Evolutionary conservation across 1,140 invertebrate genomes (phyloP), one percentile per base, ranked within the genome.

Genomic region (Penaeus chinensis): DNA sequence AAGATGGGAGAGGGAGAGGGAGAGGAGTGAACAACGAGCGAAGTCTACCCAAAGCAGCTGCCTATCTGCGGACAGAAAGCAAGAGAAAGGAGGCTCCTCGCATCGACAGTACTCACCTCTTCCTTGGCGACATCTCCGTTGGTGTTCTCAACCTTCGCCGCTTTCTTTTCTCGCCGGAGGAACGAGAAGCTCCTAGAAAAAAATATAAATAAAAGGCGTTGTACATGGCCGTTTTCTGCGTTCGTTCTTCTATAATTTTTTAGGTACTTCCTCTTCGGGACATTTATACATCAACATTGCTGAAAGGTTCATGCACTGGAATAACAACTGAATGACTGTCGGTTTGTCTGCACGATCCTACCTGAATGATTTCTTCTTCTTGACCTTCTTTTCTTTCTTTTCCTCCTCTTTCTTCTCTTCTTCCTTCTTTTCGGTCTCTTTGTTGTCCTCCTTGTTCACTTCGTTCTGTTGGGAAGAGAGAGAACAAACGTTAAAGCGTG

Each of bases 41-140:
- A n/a, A n/a, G n/a, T n/a, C n/a, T n/a, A n/a, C n/a, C n/a, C n/a
- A n/a, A n/a, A n/a, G n/a, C n/a, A n/a, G n/a, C n/a, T n/a, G n/a
- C n/a, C n/a, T n/a, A n/a, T n/a, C n/a, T n/a, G n/a, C n/a, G n/a
- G n/a, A n/a, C n/a, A n/a, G n/a, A n/a, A n/a, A n/a, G n/a, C n/a
- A n/a, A n/a, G n/a, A n/a, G n/a, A n/a, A n/a, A n/a, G n/a, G n/a
- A n/a, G n/a, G n/a, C n/a, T n/a, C n/a, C n/a, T n/a, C n/a, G n/a
- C n/a, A n/a, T n/a, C n/a, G n/a, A n/a, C n/a, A n/a, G n/a, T 82
- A 87, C 85, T 87, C 69, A 87, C 85, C 85, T 87, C 85, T 27
- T 87, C 85, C 62, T 87, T 87, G 32, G 80, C 61, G n/a, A 87
- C 65, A 61, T 87, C 85, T 18, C 85, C 85, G 79, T 87, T 87